A percentile compares a stretch with the other conserved stretches of the same genome.
These are phyloP conservation scores for Imbricaverruca yamaguchii DNA, from an alignment of 2,888 invertebrate species.

Conservation along the genomic window DNA sequence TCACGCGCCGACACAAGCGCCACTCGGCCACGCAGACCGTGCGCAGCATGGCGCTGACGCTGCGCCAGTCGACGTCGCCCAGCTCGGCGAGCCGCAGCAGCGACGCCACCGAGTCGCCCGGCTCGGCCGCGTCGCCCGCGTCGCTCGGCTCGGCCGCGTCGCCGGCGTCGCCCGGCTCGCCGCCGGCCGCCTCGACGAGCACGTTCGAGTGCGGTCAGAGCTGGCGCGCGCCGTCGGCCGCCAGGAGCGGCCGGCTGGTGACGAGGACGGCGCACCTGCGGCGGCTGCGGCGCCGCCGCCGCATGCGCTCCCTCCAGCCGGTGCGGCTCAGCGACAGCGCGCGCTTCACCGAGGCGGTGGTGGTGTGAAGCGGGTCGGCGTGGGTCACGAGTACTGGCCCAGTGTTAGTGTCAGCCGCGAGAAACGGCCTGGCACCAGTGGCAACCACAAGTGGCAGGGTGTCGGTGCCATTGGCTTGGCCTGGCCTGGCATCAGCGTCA, in stretches of 20 bases:
- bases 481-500: too few relatives aligned
- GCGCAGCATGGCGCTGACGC: background rate
- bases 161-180: background rate
- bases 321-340: conserved; percentile 10
- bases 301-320: conserved; percentile 2
- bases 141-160: background rate
- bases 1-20: background rate
- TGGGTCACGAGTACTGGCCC: too few relatives aligned
- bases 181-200: background rate
- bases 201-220: background rate
- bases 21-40: conserved; percentile 11
- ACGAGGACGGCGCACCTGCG: background rate
- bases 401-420: too few relatives aligned
- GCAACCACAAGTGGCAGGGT: too few relatives aligned
- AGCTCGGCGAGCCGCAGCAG: background rate
- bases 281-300: background rate
- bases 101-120: background rate
- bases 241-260: background rate
- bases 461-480: too few relatives aligned
- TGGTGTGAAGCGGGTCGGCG: background rate
- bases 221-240: background rate
- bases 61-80: background rate
- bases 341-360: conserved; percentile 8
- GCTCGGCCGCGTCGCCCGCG: background rate
- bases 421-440: too few relatives aligned